These are phyloP conservation scores for Tupaia tana DNA, from an alignment of 2,113 vertebrate genomes.

Conservation along the genomic window DNA sequence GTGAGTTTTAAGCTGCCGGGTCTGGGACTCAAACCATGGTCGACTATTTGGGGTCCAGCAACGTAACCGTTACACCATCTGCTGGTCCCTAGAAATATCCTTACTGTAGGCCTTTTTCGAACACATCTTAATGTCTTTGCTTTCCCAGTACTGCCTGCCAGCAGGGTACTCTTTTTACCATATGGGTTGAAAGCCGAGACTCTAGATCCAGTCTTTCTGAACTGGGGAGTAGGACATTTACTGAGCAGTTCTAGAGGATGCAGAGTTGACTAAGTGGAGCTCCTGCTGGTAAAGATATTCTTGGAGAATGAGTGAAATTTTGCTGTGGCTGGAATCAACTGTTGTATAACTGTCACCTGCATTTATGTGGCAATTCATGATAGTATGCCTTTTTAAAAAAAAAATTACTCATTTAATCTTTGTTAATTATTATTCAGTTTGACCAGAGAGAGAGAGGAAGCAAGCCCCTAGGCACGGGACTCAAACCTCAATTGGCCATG, in stretches of 20 bases:
- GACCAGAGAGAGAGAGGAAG: no score
- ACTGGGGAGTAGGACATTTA: neutral
- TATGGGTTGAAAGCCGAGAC: neutral
- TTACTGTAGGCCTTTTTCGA: neutral
- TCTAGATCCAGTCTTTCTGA: neutral
- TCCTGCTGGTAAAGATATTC: neutral
- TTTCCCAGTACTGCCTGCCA: neutral
- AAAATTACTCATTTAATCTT: no score
- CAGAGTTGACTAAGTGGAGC: neutral
- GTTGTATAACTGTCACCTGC: neutral
- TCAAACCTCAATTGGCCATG: no score
- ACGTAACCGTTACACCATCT: no score
- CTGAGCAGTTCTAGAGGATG: neutral
- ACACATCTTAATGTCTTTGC: neutral
- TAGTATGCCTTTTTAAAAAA: neutral
- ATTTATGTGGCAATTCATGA: neutral
- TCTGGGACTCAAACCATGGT: no score
- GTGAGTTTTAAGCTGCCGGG: no score
- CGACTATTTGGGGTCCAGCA: no score
- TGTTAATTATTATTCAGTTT: no score
- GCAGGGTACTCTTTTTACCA: neutral
- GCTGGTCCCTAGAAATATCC: neutral
- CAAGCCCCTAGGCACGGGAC: no score
- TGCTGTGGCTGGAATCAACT: neutral
- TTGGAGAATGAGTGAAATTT: neutral